A percentile compares a stretch with the other conserved stretches of the same genome.
These are phyloP conservation scores for Aphidius gifuensis DNA, from an alignment of 1,140 invertebrate genomes.

Conservation along the genomic window DNA sequence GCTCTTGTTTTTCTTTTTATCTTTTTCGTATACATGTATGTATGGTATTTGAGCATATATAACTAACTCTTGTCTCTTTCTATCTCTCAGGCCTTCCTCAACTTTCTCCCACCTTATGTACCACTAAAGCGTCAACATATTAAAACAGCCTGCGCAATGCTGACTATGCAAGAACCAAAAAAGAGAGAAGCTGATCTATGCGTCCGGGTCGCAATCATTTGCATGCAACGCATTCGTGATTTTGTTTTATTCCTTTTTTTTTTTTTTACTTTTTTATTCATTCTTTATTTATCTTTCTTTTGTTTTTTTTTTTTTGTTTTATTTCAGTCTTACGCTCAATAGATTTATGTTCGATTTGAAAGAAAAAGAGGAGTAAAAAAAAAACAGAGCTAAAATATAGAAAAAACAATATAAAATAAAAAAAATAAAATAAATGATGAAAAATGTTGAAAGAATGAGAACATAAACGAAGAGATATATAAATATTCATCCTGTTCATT, in stretches of 20 bases:
- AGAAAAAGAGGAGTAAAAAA: conserved; percentile 6
- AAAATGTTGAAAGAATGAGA: no score
- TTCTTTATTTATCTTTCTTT: background rate
- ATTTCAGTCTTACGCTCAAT: no score
- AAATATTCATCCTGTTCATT: no score
- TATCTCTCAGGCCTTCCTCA: conserved; percentile 48
- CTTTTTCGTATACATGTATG: background rate
- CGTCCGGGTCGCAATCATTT: conserved; percentile 16
- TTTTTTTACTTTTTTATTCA: conserved; percentile 1
- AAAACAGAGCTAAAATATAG: background rate
- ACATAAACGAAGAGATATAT: no score
- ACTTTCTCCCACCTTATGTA: conserved; percentile 11
- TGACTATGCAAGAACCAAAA: conserved; percentile 33
- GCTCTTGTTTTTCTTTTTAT: conserved; percentile 31
- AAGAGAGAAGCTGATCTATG: conserved; percentile 14
- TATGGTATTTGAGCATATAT: conserved; percentile 26
- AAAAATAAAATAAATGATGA: no score
- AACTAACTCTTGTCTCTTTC: conserved; percentile 36
- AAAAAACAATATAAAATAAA: background rate
- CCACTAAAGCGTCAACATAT: conserved; percentile 48
- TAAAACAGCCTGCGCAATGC: conserved; percentile 47
- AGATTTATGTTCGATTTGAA: background rate
- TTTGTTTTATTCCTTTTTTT: conserved; percentile 15
- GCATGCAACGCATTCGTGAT: conserved; percentile 17
- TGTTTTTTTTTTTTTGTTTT: no score